Percentiles rank a stretch among this genome's conserved stretches.
These are phyloP conservation scores for Corvus hawaiiensis DNA, from an alignment of 2,113 vertebrate species.

Conservation along the genomic window DNA sequence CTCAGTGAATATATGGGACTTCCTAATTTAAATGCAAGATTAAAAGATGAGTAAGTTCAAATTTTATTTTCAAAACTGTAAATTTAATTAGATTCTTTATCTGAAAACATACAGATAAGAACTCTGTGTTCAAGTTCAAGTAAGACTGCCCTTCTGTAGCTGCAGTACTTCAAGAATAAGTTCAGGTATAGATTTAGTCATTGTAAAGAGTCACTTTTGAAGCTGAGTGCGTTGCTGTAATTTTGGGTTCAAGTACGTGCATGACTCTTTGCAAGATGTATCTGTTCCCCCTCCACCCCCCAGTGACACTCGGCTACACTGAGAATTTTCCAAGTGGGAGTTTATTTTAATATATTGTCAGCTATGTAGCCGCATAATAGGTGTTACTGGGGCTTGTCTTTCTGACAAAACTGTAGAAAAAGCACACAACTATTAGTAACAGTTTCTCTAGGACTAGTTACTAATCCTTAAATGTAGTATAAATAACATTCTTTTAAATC, in stretches of 20 bases:
- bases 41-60: slow-evolving; percentile 88
- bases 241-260: not conserved
- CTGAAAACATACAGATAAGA: not conserved
- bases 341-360: not conserved
- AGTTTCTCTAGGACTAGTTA: not conserved
- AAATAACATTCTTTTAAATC: not conserved
- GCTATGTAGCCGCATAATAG: not conserved
- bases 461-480: not conserved
- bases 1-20: slow-evolving; percentile 99
- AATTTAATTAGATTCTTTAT: not conserved
- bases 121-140: not conserved
- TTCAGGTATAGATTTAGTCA: not conserved
- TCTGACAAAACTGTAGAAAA: not conserved
- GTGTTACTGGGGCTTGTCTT: not conserved
- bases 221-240: not conserved
- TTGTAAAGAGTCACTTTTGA: not conserved
- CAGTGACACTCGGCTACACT: not conserved
- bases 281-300: not conserved
- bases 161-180: not conserved
- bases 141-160: not conserved
- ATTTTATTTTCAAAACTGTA: not conserved
- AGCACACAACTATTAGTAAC: not conserved
- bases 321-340: not conserved
- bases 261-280: not conserved
- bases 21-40: slow-evolving; percentile 90